Evolutionary conservation across 2,888 invertebrate genomes (phyloP), one percentile per base, ranked within the genome.

Genomic region (Eumacrocentrus americanus): DNA sequence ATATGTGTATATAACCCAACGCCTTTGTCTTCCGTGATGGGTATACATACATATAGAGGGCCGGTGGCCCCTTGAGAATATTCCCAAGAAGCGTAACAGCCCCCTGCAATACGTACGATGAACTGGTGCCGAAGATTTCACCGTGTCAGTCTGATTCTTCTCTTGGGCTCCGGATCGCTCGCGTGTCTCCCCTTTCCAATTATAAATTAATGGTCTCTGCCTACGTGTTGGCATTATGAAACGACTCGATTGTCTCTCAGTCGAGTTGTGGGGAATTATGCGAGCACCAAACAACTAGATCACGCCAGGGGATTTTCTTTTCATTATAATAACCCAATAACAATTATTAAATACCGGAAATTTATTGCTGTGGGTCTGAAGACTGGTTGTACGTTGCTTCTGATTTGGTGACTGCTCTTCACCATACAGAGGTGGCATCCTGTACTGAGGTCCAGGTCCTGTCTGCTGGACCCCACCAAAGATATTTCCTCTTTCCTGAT

Each of bases 331-430:
- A n/a, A n/a, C n/a, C n/a, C n/a, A n/a, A n/a, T n/a, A n/a, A n/a
- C n/a, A n/a, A n/a, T n/a, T n/a, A n/a, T n/a, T n/a, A 35, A 48
- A 87, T 83, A 91, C 91, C 77, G 91, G 91, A 82, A 91, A 91
- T 79, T 91, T 91, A 70, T 86, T 89, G 69, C 91, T 91, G 80
- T 91, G 91, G 23, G 91, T 91, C 78, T 90, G 90, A 14, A 90
- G 83, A 69, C 74, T 79, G 46, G 75, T 79, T 74, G 72, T 81
- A 77, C 70, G 79, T 76, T 72, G 81, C 64, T 74, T 78, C 74
- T 72, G 83, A 80, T 74, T 80, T 75, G 82, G 84, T 74, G 67
- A 81, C 72, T 71, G 81, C 74, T 79, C 79, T 61, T 81, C 80
- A 64, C 78, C 80, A 72, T 80, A 79, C 62, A 81, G 68, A 60